Base-by-base conservation (phyloP, 2,888 invertebrate species). In the Pristionchus fissidentatus region DNA sequence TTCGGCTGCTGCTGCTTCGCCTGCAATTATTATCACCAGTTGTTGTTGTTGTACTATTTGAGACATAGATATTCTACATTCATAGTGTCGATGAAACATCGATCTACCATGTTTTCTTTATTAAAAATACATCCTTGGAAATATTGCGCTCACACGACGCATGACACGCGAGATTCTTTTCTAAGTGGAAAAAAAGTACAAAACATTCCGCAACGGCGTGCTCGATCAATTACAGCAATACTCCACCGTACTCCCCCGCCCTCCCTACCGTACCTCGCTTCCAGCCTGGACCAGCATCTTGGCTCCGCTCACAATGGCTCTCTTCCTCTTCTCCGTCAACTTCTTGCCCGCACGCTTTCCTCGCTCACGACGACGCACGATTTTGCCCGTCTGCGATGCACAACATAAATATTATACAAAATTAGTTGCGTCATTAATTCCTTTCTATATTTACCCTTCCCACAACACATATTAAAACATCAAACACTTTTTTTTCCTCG, bases 341-440 rank as follows among this genome's bases (percentile, higher is more conserved):
- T 90, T 90, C 81, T 88, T 89, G 70, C 90, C 89, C 83, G 87
- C 89, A 43, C 90, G 83, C 62, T 86, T 88, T 84, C 90, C 90
- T 46, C 89, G 85, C 43, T 84, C 86, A 83, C 85, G 46, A 62
- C 81, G 60, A 60, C 84, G 55, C 49, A 80, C 75, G 26, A 62
- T 66, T 22, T 66, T 41, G 22, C 75, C 75, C 26, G 26, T 49
- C 75, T 81, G 66, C 38, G 5, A n/a, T 26, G 3, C 26, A 57
- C n/a, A 57, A 57, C 10, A 26, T 1, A 57, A 57, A 57, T n/a
- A 26, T 8, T 29, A 26, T 5, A 57, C 29, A 29, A 26, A 57
- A 29, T 57, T 35, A 32, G 22, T 32, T n/a, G n/a, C n/a, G n/a
- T n/a, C n/a, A n/a, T n/a, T n/a, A n/a, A n/a, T n/a, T n/a, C n/a